Base-by-base conservation (phyloP, 2,797 vertebrate genomes). In the Mycteria americana region DNA sequence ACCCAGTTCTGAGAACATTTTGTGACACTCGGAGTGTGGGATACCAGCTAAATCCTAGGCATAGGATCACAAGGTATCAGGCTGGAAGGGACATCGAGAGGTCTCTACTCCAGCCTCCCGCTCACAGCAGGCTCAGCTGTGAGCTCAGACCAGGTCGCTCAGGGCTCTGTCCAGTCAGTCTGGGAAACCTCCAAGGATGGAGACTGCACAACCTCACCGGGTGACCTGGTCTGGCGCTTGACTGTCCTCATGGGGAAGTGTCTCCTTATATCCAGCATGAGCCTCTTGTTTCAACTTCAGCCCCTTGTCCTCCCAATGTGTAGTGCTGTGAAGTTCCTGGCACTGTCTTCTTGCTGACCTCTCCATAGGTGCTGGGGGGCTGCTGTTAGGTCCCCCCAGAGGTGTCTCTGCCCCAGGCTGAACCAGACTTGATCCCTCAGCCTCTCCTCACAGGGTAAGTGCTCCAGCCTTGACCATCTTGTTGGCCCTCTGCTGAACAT, bases 281-380 rank as follows among this genome's bases (percentile, higher is more conserved):
- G 12, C 16, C 31, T 72, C 30, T 51, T 27, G 24, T 74, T 81
- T 64, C 73, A 39, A 7, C 77, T 83, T 70, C 57, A 81, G 45
- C 21, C 15, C 39, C 12, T 62, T 37, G 45, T 39, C 11, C 16
- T 83, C 43, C 22, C 15, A 41, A 1, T 4, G 18, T 35, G 19
- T 51, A 59, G 27, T 24, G 33, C 60, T 77, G 48, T 70, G 57
- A 84, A 67, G 31, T 30, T 43, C 65, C 43, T 89, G 48, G 23
- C 28, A 74, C 43, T 16, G 7, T 24, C 46, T 57, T 76, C 45
- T 89, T 67, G 46, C 65, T 84, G 57, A 74, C 12, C 4, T 23
- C 19, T 64, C 45, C 48, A 6, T 57, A 41, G 0, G 0, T 27
- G 6, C 45, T 35, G 11, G 4, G 16, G 6, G 3, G 15, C 10